Conservation (phyloP, 2,888 invertebrate species). For the Heliconius erato region DNA sequence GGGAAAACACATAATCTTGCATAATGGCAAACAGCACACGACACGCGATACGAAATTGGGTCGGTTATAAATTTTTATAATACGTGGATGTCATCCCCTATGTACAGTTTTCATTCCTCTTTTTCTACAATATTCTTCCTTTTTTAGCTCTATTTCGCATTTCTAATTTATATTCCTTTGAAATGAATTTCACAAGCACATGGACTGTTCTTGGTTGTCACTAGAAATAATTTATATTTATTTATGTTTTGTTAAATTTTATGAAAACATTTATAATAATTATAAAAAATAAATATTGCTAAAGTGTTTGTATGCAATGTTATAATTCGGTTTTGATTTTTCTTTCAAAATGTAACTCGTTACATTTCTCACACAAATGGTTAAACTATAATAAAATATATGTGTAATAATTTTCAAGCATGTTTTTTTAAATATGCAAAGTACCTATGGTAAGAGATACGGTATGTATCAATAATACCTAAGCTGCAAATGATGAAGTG, state of each 20-base stretch:
- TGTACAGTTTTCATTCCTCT: constrained; percentile 39
- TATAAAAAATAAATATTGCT: too few relatives aligned
- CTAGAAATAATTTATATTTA: neutral
- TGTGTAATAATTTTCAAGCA: too few relatives aligned
- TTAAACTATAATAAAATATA: too few relatives aligned
- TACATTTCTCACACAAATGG: too few relatives aligned
- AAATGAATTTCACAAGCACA: neutral
- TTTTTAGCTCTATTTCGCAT: neutral
- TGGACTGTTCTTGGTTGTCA: neutral
- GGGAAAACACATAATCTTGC: constrained; percentile 15
- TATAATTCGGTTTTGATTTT: too few relatives aligned
- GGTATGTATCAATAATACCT: too few relatives aligned
- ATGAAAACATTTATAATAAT: neutral
- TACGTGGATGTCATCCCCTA: constrained; percentile 48
- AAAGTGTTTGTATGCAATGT: too few relatives aligned
- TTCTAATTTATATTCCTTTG: constrained; percentile 11
- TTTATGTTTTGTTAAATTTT: neutral
- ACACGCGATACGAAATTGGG: constrained; percentile 55
- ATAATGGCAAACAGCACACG: constrained; percentile 17
- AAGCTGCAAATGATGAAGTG: too few relatives aligned
- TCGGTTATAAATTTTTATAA: constrained; percentile 63
- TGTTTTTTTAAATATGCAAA: too few relatives aligned
- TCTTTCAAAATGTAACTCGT: too few relatives aligned
- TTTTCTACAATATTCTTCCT: neutral
- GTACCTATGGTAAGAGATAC: too few relatives aligned